Conservation (phyloP, 1,140 invertebrate genomes). For the Zaprionus africanus region DNA sequence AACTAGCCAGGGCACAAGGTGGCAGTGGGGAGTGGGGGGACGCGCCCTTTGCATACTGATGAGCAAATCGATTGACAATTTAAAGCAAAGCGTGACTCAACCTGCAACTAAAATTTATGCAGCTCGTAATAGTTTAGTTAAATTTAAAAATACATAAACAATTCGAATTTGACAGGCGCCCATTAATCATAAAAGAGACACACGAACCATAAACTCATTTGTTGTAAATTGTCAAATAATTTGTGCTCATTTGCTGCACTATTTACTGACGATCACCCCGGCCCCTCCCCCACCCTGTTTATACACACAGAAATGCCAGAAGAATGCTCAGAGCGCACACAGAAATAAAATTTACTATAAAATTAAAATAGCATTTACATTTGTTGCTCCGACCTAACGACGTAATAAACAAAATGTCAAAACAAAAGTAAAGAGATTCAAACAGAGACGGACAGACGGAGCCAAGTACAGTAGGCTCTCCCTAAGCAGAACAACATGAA, state of each 20-base stretch:
- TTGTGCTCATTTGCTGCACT: conserved; percentile 19
- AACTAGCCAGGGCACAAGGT: conserved; percentile 58
- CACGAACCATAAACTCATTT: not conserved
- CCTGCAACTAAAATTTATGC: not conserved
- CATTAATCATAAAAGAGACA: conserved; percentile 8
- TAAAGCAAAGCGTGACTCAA: conserved; percentile 6
- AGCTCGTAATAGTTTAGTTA: not conserved
- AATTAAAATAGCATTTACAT: conserved; percentile 50
- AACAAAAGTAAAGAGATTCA: conserved; percentile 22
- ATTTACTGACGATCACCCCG: conserved; percentile 14
- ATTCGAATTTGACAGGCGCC: not conserved
- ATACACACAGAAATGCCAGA: conserved; percentile 31
- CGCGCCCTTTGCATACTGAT: conserved; percentile 25
- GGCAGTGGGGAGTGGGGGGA: not conserved
- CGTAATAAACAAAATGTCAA: conserved; percentile 76
- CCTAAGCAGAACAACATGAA: not conserved
- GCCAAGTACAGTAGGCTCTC: conserved; percentile 15
- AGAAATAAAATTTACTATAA: conserved; percentile 55
- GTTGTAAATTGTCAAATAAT: conserved; percentile 29
- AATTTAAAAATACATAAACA: conserved; percentile 6
- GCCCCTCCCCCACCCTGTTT: conserved; percentile 7
- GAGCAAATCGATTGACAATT: conserved; percentile 3
- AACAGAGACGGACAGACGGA: not conserved
- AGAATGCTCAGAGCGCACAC: conserved; percentile 52
- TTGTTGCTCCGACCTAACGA: conserved; percentile 47